Conservation (phyloP, 1,140 invertebrate species). For the Drosophila suzukii region DNA sequence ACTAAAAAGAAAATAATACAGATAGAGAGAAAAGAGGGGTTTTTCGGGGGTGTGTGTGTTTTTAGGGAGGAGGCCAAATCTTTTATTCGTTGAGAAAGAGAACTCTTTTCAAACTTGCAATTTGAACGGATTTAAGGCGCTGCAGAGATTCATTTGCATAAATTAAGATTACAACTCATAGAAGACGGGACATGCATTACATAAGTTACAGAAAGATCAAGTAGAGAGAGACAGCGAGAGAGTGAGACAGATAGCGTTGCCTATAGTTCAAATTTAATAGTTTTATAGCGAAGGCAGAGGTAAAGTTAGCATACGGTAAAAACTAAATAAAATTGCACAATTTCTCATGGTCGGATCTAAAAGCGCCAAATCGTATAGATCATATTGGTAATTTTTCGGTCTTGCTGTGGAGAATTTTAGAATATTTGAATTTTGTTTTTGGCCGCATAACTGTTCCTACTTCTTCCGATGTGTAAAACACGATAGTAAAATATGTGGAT, state of each 20-base stretch:
- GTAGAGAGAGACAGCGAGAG: slow-evolving; percentile 49
- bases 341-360: slow-evolving; percentile 32
- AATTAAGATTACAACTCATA: slow-evolving; percentile 53
- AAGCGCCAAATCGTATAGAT: slow-evolving; percentile 61
- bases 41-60: slow-evolving; percentile 2
- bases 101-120: slow-evolving; percentile 77
- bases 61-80: slow-evolving; percentile 35
- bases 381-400: slow-evolving; percentile 11
- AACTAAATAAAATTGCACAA: slow-evolving; percentile 38
- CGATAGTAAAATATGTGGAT: slow-evolving; percentile 55
- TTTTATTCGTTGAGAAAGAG: slow-evolving; percentile 46
- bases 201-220: slow-evolving; percentile 63
- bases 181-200: slow-evolving; percentile 68
- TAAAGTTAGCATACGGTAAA: slow-evolving; percentile 49
- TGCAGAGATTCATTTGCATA: slow-evolving; percentile 23
- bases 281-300: slow-evolving; percentile 29
- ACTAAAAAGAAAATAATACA: slow-evolving; percentile 46
- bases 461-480: slow-evolving; percentile 42
- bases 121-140: slow-evolving; percentile 37
- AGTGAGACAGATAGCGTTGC: slow-evolving; percentile 43
- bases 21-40: slow-evolving; percentile 3
- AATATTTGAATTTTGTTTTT: slow-evolving; percentile 50
- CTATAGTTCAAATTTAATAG: slow-evolving; percentile 14
- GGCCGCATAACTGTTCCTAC: slow-evolving; percentile 70
- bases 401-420: slow-evolving; percentile 18